These are phyloP conservation scores for Nebria brevicollis DNA, from an alignment of 2,888 invertebrate genomes.

Conservation along the genomic window DNA sequence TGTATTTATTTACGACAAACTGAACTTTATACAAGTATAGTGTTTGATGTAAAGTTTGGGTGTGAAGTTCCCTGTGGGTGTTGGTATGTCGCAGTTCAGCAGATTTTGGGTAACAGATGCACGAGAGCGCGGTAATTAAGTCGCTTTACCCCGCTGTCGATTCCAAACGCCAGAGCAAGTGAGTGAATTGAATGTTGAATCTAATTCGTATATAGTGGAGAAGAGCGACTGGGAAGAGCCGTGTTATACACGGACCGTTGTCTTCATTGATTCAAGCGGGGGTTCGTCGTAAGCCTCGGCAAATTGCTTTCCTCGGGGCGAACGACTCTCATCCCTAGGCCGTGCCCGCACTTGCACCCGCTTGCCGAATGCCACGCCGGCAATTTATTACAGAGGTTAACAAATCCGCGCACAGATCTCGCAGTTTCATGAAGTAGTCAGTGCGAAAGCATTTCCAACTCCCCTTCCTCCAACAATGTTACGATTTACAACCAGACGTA, in stretches of 20 bases:
- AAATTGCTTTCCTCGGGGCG: constrained; percentile 57
- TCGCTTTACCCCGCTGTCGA: constrained; percentile 7
- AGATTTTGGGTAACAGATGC: constrained; percentile 44
- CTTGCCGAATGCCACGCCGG: constrained; percentile 36
- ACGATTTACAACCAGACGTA: no score
- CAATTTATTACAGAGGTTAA: constrained; percentile 47
- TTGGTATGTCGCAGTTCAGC: constrained; percentile 28
- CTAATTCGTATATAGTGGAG: constrained; percentile 56
- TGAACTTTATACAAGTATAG: no score
- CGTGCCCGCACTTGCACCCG: no score
- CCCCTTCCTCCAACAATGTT: no score
- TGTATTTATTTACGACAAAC: no score
- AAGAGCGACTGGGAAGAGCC: constrained; percentile 41
- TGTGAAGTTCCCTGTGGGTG: background rate
- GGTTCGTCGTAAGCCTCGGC: constrained; percentile 56
- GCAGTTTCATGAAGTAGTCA: constrained; percentile 41
- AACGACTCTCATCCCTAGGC: constrained; percentile 48
- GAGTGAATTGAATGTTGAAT: constrained; percentile 51
- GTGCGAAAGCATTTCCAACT: no score
- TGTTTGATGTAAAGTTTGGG: background rate
- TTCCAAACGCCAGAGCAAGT: background rate
- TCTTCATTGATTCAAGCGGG: constrained; percentile 60
- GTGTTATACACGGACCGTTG: constrained; percentile 48
- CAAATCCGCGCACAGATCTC: constrained; percentile 47
- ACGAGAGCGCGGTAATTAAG: constrained; percentile 45